Conservation (phyloP, 2,797 vertebrate genomes). For the Parauchenoglanis punctatus region DNA sequence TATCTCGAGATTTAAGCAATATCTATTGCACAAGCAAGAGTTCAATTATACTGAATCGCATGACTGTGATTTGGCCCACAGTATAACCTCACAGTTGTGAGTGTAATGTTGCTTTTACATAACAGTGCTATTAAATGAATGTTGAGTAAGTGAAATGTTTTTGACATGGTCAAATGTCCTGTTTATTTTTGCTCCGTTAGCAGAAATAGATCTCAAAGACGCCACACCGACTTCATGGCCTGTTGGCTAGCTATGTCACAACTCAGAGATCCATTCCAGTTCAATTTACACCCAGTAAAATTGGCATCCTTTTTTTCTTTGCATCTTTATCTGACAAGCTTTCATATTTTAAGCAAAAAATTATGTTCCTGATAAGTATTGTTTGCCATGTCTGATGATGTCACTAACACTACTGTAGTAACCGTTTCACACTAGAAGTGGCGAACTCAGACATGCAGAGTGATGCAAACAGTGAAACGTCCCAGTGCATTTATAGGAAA, state of each 20-base stretch:
- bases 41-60: background rate
- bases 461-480: background rate
- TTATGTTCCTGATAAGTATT: background rate
- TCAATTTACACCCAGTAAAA: background rate
- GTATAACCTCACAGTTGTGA: background rate
- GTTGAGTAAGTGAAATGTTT: background rate
- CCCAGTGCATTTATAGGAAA: background rate
- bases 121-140: background rate
- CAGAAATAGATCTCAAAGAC: background rate
- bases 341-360: background rate
- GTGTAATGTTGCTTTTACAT: background rate
- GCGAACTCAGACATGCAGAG: background rate
- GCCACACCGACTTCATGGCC: no score
- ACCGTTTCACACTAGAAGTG: background rate
- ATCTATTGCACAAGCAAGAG: background rate
- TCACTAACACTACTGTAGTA: background rate
- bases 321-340: background rate
- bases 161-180: background rate
- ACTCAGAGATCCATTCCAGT: no score
- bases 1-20: background rate
- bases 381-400: background rate
- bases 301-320: background rate
- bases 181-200: background rate
- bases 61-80: background rate
- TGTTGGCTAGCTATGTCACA: no score